phyloP scores from a whole-genome alignment of 2,113 vertebrate species.

The Stigmatopora nigra region DNA sequence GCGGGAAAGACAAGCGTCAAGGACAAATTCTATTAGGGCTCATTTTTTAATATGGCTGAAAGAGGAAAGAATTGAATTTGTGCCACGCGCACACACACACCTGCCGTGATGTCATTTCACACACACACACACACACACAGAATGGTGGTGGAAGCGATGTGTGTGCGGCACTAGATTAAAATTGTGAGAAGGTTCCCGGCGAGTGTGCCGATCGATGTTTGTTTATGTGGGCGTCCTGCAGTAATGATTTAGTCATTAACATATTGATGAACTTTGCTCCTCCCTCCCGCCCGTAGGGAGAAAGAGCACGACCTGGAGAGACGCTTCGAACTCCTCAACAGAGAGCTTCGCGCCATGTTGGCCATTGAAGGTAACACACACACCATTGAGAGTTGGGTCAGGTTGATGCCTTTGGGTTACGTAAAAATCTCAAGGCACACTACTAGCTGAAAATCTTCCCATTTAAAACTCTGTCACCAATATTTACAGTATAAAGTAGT shows the following conservation, averaged over 20 bases:
- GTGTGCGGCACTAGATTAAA: conserved; percentile 88
- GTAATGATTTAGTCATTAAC: conserved; percentile 99
- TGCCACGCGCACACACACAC: conserved; percentile 14
- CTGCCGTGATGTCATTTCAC: conserved; percentile 7
- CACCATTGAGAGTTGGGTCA: not conserved
- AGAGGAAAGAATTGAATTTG: conserved; percentile 73
- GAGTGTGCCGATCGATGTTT: conserved; percentile 89
- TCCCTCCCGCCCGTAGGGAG: conserved; percentile 76
- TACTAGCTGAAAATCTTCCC: too few species aligned
- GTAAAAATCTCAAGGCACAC: not conserved
- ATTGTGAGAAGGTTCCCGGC: conserved; percentile 76
- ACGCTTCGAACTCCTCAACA: conserved; percentile 94
- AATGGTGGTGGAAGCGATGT: conserved; percentile 16
- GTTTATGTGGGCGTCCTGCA: conserved; percentile 87
- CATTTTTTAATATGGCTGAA: conserved; percentile 71
- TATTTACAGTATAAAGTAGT: too few species aligned
- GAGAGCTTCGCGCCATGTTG: conserved; percentile 94
- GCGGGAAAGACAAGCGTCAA: conserved; percentile 58
- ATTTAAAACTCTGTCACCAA: too few species aligned
- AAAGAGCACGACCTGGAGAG: conserved; percentile 99
- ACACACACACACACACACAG: conserved; percentile 10
- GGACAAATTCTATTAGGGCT: conserved; percentile 76
- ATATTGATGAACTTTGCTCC: conserved; percentile 97
- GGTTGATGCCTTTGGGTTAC: conserved; percentile 3
- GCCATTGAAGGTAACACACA: conserved; percentile 91